Percentiles rank a stretch among this genome's conserved stretches.
Conservation (phyloP, 2,797 vertebrate species). For the Rachycentron canadum region DNA sequence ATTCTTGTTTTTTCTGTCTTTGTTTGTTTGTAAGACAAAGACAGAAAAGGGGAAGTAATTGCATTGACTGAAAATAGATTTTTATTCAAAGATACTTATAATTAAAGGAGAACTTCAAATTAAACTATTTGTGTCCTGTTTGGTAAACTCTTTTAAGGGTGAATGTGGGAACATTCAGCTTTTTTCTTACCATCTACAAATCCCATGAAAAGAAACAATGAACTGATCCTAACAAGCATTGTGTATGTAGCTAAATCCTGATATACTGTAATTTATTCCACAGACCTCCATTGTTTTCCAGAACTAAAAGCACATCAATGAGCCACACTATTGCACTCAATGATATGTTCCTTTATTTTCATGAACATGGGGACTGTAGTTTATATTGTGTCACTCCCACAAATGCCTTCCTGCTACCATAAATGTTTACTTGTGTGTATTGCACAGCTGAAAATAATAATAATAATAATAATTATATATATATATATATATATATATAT, state of each 20-base stretch:
- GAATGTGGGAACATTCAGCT: background rate
- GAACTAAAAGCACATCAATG: background rate
- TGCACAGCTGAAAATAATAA: conserved; percentile 19
- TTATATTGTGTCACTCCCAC: conserved; percentile 26
- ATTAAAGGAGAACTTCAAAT: background rate
- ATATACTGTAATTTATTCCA: background rate
- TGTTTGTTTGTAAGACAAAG: background rate
- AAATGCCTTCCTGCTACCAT: background rate
- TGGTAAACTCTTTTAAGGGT: background rate
- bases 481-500: no score
- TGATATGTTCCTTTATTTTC: conserved; percentile 7
- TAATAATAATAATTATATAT: no score
- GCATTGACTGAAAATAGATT: background rate
- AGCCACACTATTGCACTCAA: background rate
- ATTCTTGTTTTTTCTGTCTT: background rate
- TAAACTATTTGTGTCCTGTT: background rate
- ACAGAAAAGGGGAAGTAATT: conserved; percentile 10
- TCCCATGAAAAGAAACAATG: background rate
- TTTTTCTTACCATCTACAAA: background rate
- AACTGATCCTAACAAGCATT: background rate
- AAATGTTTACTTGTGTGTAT: conserved; percentile 14
- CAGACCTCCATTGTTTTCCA: background rate
- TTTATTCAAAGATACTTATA: background rate
- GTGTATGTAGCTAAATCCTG: background rate
- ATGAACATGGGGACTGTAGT: conserved; percentile 1